Conservation (phyloP, 2,113 vertebrate species). For the Lepidothrix coronata region DNA sequence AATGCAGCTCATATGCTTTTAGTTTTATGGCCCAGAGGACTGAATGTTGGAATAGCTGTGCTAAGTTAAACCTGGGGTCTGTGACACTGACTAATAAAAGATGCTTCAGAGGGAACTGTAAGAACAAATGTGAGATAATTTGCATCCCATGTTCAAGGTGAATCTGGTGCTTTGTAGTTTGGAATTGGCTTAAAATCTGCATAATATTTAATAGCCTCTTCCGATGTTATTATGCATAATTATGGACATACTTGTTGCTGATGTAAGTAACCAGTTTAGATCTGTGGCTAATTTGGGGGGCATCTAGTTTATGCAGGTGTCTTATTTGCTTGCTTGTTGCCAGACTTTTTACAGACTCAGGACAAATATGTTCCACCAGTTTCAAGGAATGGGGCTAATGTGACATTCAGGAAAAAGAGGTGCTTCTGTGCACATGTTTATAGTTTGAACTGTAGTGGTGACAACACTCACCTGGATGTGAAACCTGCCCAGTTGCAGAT, state of each 20-base stretch:
- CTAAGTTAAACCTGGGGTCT: conserved; percentile 27
- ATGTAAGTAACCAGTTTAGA: not conserved
- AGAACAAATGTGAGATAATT: conserved; percentile 19
- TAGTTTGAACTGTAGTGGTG: not conserved
- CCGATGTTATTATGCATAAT: not conserved
- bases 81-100: conserved; percentile 1
- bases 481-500: not conserved
- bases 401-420: not conserved
- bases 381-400: not conserved
- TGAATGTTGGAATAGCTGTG: not conserved
- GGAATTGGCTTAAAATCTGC: not conserved
- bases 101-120: not conserved
- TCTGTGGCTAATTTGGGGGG: not conserved
- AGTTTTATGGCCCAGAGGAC: not conserved
- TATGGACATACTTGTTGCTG: not conserved
- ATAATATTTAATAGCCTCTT: not conserved
- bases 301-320: not conserved
- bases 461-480: not conserved
- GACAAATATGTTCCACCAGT: not conserved
- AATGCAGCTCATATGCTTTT: not conserved
- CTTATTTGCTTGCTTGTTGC: not conserved
- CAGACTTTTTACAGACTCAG: not conserved
- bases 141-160: not conserved
- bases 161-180: not conserved
- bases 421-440: not conserved